Evolutionary conservation across 2,888 invertebrate genomes (phyloP).

Genomic region (Ashinkailepas kermadecensis): DNA sequence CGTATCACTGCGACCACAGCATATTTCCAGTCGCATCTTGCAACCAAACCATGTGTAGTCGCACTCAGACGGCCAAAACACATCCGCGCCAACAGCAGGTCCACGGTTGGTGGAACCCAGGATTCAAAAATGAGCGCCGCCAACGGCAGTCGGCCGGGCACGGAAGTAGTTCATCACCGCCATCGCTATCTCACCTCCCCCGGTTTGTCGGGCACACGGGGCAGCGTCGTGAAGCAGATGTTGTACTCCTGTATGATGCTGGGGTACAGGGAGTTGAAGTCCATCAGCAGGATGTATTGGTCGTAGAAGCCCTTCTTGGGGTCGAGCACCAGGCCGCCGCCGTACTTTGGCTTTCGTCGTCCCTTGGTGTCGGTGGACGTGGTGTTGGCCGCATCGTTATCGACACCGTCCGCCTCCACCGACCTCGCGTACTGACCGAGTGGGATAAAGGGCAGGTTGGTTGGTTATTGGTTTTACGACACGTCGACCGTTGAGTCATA

Average conservation of each 20-base stretch:
- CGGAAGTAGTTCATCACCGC: too few relatives aligned
- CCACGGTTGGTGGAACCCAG: too few relatives aligned
- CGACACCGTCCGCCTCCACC: constrained; percentile 38
- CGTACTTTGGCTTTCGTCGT: constrained; percentile 73
- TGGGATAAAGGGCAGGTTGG: too few relatives aligned
- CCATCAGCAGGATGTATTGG: constrained; percentile 87
- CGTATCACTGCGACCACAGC: too few relatives aligned
- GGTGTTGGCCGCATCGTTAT: constrained; percentile 42
- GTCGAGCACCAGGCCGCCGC: constrained; percentile 87
- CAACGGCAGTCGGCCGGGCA: too few relatives aligned
- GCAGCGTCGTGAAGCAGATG: constrained; percentile 88
- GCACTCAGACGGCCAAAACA: too few relatives aligned
- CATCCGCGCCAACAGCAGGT: too few relatives aligned
- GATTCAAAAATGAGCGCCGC: too few relatives aligned
- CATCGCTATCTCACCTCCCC: background rate
- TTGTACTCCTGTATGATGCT: constrained; percentile 99
- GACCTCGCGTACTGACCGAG: constrained; percentile 27
- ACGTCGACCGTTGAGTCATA: too few relatives aligned
- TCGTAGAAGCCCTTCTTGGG: constrained; percentile 98
- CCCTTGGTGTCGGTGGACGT: constrained; percentile 43
- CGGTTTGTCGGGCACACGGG: background rate
- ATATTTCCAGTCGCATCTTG: too few relatives aligned
- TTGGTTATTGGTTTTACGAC: too few relatives aligned
- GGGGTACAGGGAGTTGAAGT: constrained; percentile 98
- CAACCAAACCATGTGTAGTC: too few relatives aligned